These are phyloP conservation scores for Melanostoma scalare DNA, from an alignment of 2,888 invertebrate genomes.

Conservation along the genomic window DNA sequence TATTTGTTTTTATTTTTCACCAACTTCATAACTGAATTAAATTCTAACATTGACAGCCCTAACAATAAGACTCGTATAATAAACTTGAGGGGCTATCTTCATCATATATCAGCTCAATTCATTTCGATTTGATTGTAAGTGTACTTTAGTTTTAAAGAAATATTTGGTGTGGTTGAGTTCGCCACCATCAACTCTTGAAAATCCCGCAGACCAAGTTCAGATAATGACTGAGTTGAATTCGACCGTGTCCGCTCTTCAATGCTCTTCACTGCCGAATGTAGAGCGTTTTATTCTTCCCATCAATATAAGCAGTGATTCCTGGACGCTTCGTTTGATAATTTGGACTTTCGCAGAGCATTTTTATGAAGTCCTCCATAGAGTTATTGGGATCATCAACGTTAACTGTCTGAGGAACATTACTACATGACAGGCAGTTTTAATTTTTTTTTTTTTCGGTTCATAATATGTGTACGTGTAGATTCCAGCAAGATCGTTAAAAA, in stretches of 20 bases:
- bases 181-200: constrained; percentile 95
- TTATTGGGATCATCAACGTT: constrained; percentile 85
- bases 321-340: constrained; percentile 96
- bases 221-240: constrained; percentile 93
- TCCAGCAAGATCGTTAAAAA: constrained; percentile 97
- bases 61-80: no score
- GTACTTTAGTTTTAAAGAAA: constrained; percentile 89
- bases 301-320: constrained; percentile 90
- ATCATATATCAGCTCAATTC: constrained; percentile 72
- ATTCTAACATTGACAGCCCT: no score
- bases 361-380: constrained; percentile 91
- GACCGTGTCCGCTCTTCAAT: constrained; percentile 94
- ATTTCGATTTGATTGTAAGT: constrained; percentile 84
- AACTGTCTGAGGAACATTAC: constrained; percentile 86
- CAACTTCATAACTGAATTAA: no score
- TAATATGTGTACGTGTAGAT: constrained; percentile 98
- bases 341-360: constrained; percentile 89
- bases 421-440: constrained; percentile 93
- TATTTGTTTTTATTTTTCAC: no score
- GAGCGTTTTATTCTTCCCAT: constrained; percentile 94
- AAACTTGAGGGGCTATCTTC: no score
- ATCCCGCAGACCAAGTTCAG: constrained; percentile 92
- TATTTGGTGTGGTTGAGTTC: constrained; percentile 93
- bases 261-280: constrained; percentile 96
- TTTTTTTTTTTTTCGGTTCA: constrained; percentile 94